Base-by-base conservation (phyloP, 2,888 invertebrate genomes). In the Philonicus albiceps region DNA sequence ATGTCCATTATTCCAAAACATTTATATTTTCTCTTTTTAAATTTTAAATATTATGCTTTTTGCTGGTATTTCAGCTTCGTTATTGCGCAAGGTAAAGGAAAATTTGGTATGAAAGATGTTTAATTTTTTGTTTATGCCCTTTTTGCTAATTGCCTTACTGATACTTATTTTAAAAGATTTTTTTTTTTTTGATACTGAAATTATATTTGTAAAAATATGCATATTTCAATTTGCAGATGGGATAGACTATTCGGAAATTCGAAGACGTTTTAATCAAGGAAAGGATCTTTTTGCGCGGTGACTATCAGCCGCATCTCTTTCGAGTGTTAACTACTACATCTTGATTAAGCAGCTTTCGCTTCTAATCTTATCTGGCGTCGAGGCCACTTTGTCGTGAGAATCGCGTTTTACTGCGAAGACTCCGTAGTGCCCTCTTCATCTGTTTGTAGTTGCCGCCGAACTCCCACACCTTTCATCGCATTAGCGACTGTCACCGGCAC, bases 401-500 rank as follows among this genome's bases (percentile, higher is more conserved):
- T 22, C 13, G 5, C 76, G 8, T 11, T 37, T 22, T 6, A n/a
- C 30, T 16, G 73, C n/a, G 73, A 22, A 75, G 37, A 34, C 75
- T 19, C 22, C 37, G 19, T 40, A 43, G 40, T 40, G 34, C 22
- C 6, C 64, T 22, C n/a, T 7, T 11, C 19, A 19, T 64, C 19
- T 30, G n/a, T 83, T 83, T 64, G 37, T 83, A 53, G 37, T 83
- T 37, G 37, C 83, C 83, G 83, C 83, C 73, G 6, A 49, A 85
- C 84, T 73, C 84, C 84, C 43, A 85, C 84, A 80, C 16, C 16
- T 53, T 49, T 49, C 53, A 30, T 30, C 49, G 83, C 64, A 72
- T 83, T 83, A 64, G 72, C 83, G 27, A 34, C 83, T 83, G 83
- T 83, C 83, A 83, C 83, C 27, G 49, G 27, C 80, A 53, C 53